phyloP scores from a whole-genome alignment of 2,797 vertebrate genomes.

The Hapalemur alaotrensis region DNA sequence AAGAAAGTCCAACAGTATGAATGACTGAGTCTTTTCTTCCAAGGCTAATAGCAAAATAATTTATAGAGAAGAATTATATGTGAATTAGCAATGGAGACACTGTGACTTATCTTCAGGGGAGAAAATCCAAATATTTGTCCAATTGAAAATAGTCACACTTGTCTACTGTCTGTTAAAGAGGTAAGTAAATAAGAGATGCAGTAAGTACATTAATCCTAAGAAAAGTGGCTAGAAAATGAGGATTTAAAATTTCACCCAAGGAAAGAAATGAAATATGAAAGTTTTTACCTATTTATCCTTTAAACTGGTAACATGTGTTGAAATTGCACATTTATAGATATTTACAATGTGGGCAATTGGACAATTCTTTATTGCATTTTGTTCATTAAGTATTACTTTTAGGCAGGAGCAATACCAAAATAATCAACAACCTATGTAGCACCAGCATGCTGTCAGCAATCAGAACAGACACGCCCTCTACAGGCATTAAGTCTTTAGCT shows the following conservation, averaged over 20 bases:
- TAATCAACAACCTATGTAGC: background rate
- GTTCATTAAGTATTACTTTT: background rate
- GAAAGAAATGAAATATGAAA: slow-evolving; percentile 1
- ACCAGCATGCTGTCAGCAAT: background rate
- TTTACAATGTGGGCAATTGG: background rate
- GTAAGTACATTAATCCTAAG: background rate
- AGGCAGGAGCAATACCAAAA: background rate
- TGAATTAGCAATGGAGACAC: slow-evolving; percentile 73
- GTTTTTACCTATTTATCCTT: background rate
- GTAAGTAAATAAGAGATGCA: background rate
- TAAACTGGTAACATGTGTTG: background rate
- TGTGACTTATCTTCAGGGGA: slow-evolving; percentile 58
- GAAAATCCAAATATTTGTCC: slow-evolving; percentile 57
- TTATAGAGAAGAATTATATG: slow-evolving; percentile 74
- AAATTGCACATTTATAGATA: background rate
- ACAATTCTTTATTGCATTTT: background rate
- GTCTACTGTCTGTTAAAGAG: background rate
- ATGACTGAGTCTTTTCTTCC: slow-evolving; percentile 77
- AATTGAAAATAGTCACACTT: slow-evolving; percentile 27
- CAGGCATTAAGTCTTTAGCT: background rate
- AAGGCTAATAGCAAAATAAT: slow-evolving; percentile 79
- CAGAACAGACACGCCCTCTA: background rate
- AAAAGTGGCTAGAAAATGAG: background rate
- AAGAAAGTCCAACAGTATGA: slow-evolving; percentile 55
- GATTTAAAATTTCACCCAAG: background rate